Percentiles rank a stretch among this genome's conserved stretches.
Evolutionary conservation across 2,113 vertebrate species (phyloP).

Genomic region (Condylura cristata): DNA sequence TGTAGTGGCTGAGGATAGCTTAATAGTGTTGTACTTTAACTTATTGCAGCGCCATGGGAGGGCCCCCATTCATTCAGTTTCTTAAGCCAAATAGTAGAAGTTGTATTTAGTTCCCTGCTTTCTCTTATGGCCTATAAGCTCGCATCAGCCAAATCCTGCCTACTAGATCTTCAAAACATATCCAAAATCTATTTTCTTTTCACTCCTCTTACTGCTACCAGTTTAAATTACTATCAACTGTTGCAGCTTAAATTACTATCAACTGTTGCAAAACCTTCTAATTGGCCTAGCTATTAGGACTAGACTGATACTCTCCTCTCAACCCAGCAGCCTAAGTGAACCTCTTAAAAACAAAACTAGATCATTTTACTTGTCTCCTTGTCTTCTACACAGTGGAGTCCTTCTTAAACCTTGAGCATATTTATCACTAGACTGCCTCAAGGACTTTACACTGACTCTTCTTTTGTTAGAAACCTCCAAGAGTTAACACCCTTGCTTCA

Average conservation of each 20-base stretch:
- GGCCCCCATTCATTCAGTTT: not conserved
- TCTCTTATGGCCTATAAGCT: not conserved
- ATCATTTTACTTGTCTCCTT: not conserved
- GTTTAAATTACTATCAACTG: not conserved
- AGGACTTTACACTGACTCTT: not conserved
- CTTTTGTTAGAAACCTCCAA: not conserved
- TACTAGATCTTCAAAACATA: not conserved
- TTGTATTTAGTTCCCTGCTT: not conserved
- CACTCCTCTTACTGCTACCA: not conserved
- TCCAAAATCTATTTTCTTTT: not conserved
- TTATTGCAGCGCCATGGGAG: too few relatives aligned
- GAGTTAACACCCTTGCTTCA: not conserved
- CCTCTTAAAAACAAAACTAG: conserved; percentile 7
- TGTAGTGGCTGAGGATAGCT: too few relatives aligned
- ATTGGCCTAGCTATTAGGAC: not conserved
- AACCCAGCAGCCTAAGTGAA: not conserved
- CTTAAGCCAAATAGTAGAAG: not conserved
- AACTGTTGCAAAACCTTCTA: not conserved
- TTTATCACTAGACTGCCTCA: not conserved
- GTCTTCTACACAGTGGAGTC: not conserved
- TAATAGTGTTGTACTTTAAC: too few relatives aligned
- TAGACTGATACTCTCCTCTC: not conserved
- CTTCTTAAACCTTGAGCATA: not conserved
- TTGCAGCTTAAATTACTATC: not conserved
- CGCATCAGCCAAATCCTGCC: not conserved